Percentiles rank a stretch among this genome's conserved stretches.
Conservation (phyloP, 2,113 vertebrate species). For the Microtus ochrogaster region DNA sequence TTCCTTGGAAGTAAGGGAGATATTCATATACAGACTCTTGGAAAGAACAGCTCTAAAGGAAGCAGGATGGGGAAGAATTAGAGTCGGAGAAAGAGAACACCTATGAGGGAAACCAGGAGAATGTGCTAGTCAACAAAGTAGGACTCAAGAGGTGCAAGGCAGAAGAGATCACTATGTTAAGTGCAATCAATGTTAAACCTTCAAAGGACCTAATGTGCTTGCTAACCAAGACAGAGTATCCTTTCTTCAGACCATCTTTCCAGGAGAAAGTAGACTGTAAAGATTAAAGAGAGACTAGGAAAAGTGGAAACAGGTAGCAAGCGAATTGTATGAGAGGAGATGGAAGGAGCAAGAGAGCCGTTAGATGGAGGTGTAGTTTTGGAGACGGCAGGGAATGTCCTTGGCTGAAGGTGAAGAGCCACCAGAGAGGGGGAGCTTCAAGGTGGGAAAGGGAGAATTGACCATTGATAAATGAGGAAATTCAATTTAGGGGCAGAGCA, state of each 20-base stretch:
- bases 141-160: background rate
- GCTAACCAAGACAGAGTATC: background rate
- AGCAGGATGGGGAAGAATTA: background rate
- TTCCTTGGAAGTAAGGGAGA: background rate
- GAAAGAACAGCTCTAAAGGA: background rate
- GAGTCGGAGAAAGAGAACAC: background rate
- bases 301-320: background rate
- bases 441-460: background rate
- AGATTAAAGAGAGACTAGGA: background rate
- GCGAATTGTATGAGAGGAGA: background rate
- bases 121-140: background rate
- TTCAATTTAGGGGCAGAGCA: background rate
- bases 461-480: background rate
- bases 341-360: background rate
- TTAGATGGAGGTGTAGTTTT: background rate
- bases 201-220: background rate
- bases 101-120: background rate
- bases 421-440: background rate
- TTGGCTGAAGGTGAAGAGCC: background rate
- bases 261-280: background rate
- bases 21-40: background rate
- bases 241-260: background rate
- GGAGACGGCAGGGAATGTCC: background rate
- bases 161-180: background rate
- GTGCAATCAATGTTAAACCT: background rate